A percentile compares a stretch with the other conserved stretches of the same genome.
phyloP scores from a whole-genome alignment of 2,888 invertebrate genomes.

The Chalcis sispes region DNA sequence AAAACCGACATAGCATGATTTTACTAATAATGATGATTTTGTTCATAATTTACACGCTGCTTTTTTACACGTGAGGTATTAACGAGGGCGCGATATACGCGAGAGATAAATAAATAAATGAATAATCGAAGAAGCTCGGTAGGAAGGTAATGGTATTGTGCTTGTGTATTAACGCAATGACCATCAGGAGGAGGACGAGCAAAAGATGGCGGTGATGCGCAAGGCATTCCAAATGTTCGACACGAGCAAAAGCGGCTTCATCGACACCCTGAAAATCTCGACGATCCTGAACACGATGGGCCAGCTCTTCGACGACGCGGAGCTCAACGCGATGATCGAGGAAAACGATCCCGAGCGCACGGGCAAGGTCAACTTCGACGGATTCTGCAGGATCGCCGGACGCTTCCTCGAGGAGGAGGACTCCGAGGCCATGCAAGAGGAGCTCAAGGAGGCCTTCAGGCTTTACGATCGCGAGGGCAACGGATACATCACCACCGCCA shows the following conservation, averaged over 20 bases:
- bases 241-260: conserved; percentile 93
- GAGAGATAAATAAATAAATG: neutral
- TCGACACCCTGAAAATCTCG: conserved; percentile 92
- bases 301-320: conserved; percentile 93
- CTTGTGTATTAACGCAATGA: neutral
- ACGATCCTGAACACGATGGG: conserved; percentile 97
- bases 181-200: conserved; percentile 81
- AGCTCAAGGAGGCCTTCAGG: conserved; percentile 97
- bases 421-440: conserved; percentile 96
- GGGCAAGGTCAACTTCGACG: conserved; percentile 96
- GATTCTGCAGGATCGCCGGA: conserved; percentile 93
- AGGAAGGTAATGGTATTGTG: too few relatives aligned
- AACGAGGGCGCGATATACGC: neutral
- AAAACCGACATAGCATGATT: conserved; percentile 37
- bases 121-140: neutral
- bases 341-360: conserved; percentile 94
- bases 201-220: conserved; percentile 92
- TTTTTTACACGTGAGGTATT: conserved; percentile 52
- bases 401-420: conserved; percentile 98
- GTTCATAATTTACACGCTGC: conserved; percentile 46
- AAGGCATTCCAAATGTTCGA: conserved; percentile 99
- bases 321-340: conserved; percentile 91
- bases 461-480: conserved; percentile 98
- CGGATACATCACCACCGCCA: conserved; percentile 94
- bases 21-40: conserved; percentile 46